Base-by-base conservation (phyloP, 2,888 invertebrate genomes). In the Ochropleura leucogaster region DNA sequence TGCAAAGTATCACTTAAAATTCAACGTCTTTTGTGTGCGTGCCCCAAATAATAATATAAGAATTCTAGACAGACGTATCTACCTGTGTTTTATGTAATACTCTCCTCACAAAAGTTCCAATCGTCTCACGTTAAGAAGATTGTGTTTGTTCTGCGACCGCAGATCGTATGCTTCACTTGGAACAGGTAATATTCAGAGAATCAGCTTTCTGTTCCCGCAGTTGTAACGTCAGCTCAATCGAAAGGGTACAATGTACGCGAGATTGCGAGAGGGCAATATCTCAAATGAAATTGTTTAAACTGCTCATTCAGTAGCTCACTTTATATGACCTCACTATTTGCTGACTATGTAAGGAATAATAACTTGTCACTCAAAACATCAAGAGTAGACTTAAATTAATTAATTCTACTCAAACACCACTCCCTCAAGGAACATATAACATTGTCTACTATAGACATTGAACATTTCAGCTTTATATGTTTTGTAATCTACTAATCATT, bases 261-360 rank as follows among this genome's bases (percentile, higher is more conserved):
- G 44, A 47, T 20, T 18, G 62, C 3, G 46, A 7, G 44, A 47
- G 55, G 40, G 46, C 67, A 70, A 74, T 68, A 79, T 71, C 57
- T 74, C n/a, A 49, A 79, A 70, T 83, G 79, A 74, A 74, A 71
- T 47, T 64, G 57, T 79, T 78, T 44, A 60, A 73, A 79, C 49
- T 70, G 69, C 42, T 70, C 62, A 64, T 69, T 72, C n/a, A 42
- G 49, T 57, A 42, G 68, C 18, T 74, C 44, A 44, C 40, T 74
- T 79, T 74, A 60, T 68, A 67, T 53, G 69, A 49, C 78, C 44
- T 42, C 42, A 68, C 51, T 47, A 40, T 72, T 63, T 49, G 66
- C 51, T 16, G 60, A 72, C 72, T 69, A 46, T 78, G 63, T 69
- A 51, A 42, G 12, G 57, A 53, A 47, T 53, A 47, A 59, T 40